These are phyloP conservation scores for Mesoclemmys tuberculata DNA, from an alignment of 2,113 vertebrate genomes.

Conservation along the genomic window DNA sequence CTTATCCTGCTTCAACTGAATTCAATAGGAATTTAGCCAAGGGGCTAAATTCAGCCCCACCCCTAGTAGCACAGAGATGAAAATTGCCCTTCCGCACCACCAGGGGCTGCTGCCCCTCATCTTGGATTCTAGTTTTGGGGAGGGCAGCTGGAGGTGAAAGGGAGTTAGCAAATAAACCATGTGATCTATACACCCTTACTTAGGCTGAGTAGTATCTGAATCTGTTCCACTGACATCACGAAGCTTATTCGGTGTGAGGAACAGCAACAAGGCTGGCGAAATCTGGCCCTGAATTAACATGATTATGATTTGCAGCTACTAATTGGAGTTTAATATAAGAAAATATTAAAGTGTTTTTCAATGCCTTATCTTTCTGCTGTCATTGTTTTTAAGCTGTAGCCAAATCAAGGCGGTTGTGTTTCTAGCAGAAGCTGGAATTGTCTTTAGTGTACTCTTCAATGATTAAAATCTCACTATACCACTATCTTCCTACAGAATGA, in stretches of 20 bases:
- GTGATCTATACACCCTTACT: neutral
- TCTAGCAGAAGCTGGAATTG: neutral
- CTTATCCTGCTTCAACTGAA: neutral
- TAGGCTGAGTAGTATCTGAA: neutral
- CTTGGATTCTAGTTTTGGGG: neutral
- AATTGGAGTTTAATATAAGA: neutral
- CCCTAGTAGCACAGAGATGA: neutral
- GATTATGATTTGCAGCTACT: neutral
- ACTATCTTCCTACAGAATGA: conserved; percentile 85
- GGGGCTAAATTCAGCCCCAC: neutral
- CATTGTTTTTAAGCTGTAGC: neutral
- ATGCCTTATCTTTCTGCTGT: neutral
- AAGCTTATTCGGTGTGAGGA: neutral
- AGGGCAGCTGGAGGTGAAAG: neutral
- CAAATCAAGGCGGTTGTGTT: fast-evolving
- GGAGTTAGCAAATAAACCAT: neutral
- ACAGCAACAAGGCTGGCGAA: neutral
- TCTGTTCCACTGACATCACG: neutral
- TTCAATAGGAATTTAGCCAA: neutral
- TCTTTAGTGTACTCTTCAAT: neutral
- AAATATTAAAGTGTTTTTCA: neutral
- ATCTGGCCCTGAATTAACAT: neutral
- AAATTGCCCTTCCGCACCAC: neutral
- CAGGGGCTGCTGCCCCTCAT: neutral
- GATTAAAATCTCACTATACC: neutral